Conservation (phyloP, 2,797 vertebrate genomes). For the Agapornis canus region DNA sequence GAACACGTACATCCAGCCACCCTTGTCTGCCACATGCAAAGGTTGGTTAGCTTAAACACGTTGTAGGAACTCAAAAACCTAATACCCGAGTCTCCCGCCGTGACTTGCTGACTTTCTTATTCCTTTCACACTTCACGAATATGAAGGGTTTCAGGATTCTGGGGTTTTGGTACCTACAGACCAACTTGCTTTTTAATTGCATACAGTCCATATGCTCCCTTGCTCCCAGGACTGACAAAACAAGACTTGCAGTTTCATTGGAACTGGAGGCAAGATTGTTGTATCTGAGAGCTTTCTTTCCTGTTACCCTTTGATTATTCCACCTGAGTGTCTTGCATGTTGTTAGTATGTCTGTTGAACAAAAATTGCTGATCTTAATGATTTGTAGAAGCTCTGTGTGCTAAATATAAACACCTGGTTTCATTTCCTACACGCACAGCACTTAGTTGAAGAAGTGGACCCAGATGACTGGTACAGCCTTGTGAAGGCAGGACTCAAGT, state of each 20-base stretch:
- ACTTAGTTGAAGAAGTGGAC: constrained; percentile 71
- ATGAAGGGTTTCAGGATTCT: background rate
- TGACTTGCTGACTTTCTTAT: background rate
- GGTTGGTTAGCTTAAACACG: background rate
- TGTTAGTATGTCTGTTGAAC: background rate
- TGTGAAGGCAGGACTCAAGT: constrained; percentile 93
- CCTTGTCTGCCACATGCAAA: background rate
- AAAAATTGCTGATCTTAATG: background rate
- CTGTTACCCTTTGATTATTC: background rate
- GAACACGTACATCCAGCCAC: background rate
- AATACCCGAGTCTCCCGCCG: background rate
- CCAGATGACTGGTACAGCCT: constrained; percentile 87
- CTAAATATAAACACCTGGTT: background rate
- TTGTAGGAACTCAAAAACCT: background rate
- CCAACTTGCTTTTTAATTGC: background rate
- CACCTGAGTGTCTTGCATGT: background rate
- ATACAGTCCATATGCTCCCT: background rate
- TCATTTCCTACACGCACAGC: constrained; percentile 63
- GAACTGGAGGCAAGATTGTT: background rate
- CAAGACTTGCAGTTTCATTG: background rate
- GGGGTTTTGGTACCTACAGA: background rate
- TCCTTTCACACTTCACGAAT: background rate
- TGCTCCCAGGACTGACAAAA: background rate
- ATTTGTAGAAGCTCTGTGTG: background rate
- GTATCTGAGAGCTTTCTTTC: background rate